A percentile compares a stretch with the other conserved stretches of the same genome.
phyloP scores from a whole-genome alignment of 2,113 vertebrate species.

The Poecile atricapillus region DNA sequence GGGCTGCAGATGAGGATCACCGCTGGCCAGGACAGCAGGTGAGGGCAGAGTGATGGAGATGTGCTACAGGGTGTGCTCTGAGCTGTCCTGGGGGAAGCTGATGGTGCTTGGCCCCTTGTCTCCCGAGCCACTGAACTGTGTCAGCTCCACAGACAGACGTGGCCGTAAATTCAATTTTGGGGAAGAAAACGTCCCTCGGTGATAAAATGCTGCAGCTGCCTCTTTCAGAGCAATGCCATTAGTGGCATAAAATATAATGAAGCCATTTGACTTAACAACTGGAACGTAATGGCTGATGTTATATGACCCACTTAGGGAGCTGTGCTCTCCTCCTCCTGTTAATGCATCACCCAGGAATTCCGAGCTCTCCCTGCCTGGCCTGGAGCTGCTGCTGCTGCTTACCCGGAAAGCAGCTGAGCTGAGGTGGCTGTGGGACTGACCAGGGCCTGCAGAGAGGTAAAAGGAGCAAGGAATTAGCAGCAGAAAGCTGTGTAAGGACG shows the following conservation, averaged over 20 bases:
- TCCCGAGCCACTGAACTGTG: background rate
- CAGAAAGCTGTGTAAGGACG: background rate
- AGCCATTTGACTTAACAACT: constrained; percentile 29
- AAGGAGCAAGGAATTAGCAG: background rate
- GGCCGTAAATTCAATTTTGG: background rate
- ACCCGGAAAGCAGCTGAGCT: constrained; percentile 17
- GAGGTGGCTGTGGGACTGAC: background rate
- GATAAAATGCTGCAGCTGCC: constrained; percentile 5
- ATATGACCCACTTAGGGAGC: constrained; percentile 15
- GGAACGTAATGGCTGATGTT: constrained; percentile 25
- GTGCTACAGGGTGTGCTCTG: background rate
- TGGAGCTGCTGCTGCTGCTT: constrained; percentile 13
- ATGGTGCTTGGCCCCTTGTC: background rate
- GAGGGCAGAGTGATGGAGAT: background rate
- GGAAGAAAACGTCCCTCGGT: background rate
- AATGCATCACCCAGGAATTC: background rate
- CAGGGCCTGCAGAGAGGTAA: background rate
- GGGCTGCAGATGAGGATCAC: background rate
- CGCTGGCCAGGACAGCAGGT: background rate
- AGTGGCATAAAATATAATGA: constrained; percentile 10
- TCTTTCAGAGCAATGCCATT: background rate
- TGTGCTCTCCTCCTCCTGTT: background rate
- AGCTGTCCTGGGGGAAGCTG: background rate
- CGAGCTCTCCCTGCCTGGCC: background rate
- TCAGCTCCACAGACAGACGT: background rate